Conservation (phyloP, 2,113 vertebrate species). For the Amphiprion percula region DNA sequence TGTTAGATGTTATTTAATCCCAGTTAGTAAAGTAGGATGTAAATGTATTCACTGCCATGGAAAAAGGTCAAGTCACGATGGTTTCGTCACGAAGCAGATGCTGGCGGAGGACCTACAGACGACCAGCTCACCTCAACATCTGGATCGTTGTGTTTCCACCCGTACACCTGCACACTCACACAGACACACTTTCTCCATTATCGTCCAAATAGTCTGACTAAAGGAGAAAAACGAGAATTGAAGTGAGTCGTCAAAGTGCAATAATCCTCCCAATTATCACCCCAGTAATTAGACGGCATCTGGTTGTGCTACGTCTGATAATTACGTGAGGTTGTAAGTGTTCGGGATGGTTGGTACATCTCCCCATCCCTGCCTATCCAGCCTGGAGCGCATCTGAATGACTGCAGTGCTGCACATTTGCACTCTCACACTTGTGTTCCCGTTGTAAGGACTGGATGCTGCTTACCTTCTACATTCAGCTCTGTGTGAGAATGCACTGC, state of each 20-base stretch:
- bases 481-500: conserved; percentile 39
- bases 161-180: neutral
- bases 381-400: conserved; percentile 43
- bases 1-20: conserved; percentile 29
- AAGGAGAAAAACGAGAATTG: conserved; percentile 28
- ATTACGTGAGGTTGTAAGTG: conserved; percentile 64
- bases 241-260: conserved; percentile 60
- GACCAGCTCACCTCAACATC: conserved; percentile 58
- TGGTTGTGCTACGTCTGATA: conserved; percentile 55
- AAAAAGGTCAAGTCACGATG: conserved; percentile 5
- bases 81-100: conserved; percentile 47
- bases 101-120: conserved; percentile 17
- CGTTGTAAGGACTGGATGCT: conserved; percentile 52
- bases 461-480: conserved; percentile 47
- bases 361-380: conserved; percentile 19
- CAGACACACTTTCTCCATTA: conserved; percentile 3
- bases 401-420: conserved; percentile 55
- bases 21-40: conserved; percentile 14
- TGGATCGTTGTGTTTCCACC: conserved; percentile 32
- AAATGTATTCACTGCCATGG: conserved; percentile 25
- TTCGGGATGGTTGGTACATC: conserved; percentile 33
- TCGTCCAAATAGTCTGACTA: neutral
- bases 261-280: conserved; percentile 65
- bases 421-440: conserved; percentile 30
- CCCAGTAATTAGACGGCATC: conserved; percentile 69